Evolutionary conservation across 2,797 vertebrate species (phyloP), one percentile per base, ranked within the genome.

Genomic region (Catamblyrhynchus diadema): DNA sequence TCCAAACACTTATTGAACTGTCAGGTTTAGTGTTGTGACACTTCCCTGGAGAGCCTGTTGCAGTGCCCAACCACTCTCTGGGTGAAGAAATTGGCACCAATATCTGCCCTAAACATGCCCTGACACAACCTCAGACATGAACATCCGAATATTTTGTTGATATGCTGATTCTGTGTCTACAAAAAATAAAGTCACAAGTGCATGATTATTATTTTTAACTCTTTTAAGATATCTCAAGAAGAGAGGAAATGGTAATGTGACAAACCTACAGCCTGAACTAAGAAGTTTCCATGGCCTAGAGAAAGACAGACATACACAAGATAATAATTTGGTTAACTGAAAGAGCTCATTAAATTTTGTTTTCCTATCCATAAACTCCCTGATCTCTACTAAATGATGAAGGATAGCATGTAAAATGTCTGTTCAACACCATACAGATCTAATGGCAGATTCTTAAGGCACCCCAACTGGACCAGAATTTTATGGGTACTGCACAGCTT

Each of bases 51-150:
- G 18, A 66, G 25, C 37, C 27, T 27, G 12, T 19, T 32, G 12
- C 27, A 18, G 18, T 20, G 23, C 8, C 13, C n/a, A 66, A 0
- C 3, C 37, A 27, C 19, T 1, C 44, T 19, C 23, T 37, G 53
- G 12, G 18, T 19, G 8, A 74, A 59, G 9, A 66, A 27, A 5
- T 5, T 66, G 50, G 16, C 16, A 19, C 37, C 19, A 37, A 0
- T n/a, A 75, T 44, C 23, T 22, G 3, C 53, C 23, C n/a, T 75
- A 44, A 51, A 20, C 14, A 25, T 23, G 27, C 9, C 15, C 18
- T 23, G 15, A 44, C 45, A 51, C 53, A 60, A 20, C 10, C 7
- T 27, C n/a, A 39, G 35, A 5, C 35, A 80, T 0, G 1, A n/a
- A 45, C 22, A 78, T 9, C 4, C 48, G 57, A 57, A 13, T 54